Evolutionary conservation across 1,140 invertebrate species (phyloP).

Genomic region (Batillaria attramentaria): DNA sequence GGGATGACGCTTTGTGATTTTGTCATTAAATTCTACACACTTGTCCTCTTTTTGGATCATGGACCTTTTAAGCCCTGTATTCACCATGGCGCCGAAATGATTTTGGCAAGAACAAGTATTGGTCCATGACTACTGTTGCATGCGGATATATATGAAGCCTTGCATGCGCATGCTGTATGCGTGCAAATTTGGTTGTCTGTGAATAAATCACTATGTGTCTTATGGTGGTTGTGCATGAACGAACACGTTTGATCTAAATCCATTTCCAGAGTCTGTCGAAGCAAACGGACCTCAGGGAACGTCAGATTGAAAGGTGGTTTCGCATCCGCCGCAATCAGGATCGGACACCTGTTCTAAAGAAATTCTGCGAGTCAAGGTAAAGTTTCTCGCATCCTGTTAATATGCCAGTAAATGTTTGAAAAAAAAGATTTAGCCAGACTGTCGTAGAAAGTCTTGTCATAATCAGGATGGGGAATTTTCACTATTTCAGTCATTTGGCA

Average conservation of each 20-base stretch:
- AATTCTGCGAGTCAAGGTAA: conserved; percentile 89
- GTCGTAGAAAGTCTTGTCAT: not conserved
- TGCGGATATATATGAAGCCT: no score
- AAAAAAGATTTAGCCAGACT: not conserved
- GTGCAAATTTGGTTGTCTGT: not conserved
- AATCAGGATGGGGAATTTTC: not conserved
- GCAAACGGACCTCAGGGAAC: conserved; percentile 88
- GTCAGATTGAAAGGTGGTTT: conserved; percentile 93
- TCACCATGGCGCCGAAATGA: no score
- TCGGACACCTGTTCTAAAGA: conserved; percentile 89
- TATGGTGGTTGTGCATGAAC: not conserved
- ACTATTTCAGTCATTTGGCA: no score
- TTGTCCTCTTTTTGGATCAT: no score
- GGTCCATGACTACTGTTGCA: not conserved
- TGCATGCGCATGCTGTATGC: not conserved
- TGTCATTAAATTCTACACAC: not conserved
- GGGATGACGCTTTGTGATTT: no score
- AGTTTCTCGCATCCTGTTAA: not conserved
- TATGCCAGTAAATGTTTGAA: not conserved
- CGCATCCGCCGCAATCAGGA: conserved; percentile 85
- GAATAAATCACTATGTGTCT: not conserved
- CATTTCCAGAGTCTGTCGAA: conserved; percentile 76
- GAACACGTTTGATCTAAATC: not conserved
- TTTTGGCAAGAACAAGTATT: not conserved
- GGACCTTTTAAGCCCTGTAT: no score